Base-by-base conservation (phyloP, 2,888 invertebrate species). In the Catocala sponsa region DNA sequence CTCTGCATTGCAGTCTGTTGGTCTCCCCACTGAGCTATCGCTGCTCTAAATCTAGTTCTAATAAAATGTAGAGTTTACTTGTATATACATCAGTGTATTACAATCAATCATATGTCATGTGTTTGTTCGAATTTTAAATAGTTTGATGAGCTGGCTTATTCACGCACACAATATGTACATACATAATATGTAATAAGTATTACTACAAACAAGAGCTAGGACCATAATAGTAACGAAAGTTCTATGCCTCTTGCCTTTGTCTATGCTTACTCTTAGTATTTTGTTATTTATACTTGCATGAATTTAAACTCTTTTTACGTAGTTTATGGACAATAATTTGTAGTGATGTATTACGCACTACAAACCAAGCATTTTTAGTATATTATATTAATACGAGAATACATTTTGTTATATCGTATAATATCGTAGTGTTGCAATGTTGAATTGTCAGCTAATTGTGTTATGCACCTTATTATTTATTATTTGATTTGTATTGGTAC, bases 391-490 rank as follows among this genome's bases (percentile, higher is more conserved):
- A 55, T 53, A 58, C 53, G 57, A 66, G 75, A 70, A 75, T 72
- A 74, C 72, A 72, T 72, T 72, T 75, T 75, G 11, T 67, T 76
- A 72, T 74, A n/a, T n/a, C n/a, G n/a, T n/a, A n/a, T 69, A 68
- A 51, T 49, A 61, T 51, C 62, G n/a, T 44, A 55, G 44, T 64
- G 6, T 57, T 55, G 51, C 62, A 62, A 65, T 72, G 65, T 69
- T 75, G 62, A 11, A 69, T 68, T 66, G 58, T 74, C 72, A 63
- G 5, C 12, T 65, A 63, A 56, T 70, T 71, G 61, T 72, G 64
- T 65, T 72, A 70, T 55, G 59, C 63, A 68, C 65, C 58, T 55
- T 65, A 66, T 56, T 74, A 74, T 64, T 65, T 76, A 76, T 74
- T 75, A 61, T 46, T 65, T 51, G 4, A 59, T 64, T 72, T 65